phyloP scores from a whole-genome alignment of 2,797 vertebrate species.

The Sebastes kiyomatsui region DNA sequence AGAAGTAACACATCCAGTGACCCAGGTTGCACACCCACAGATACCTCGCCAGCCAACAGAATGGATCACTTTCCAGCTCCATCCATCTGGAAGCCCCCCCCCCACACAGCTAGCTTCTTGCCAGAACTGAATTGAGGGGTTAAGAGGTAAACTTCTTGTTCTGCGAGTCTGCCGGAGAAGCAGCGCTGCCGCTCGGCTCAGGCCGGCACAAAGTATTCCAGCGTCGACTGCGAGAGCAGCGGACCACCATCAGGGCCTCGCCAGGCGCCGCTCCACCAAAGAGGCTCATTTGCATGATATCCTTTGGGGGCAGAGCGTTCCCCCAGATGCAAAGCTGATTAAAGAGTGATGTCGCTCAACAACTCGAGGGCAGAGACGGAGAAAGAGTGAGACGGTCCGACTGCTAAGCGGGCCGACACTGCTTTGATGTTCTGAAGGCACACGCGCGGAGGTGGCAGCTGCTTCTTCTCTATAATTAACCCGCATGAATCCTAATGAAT shows the following conservation, averaged over 20 bases:
- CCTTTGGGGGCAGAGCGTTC: conserved; percentile 49
- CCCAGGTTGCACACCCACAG: conserved; percentile 10
- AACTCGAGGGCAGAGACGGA: conserved; percentile 55
- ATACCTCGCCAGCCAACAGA: conserved; percentile 15
- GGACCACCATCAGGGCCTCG: conserved; percentile 34
- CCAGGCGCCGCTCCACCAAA: conserved; percentile 6
- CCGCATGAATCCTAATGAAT: conserved; percentile 53
- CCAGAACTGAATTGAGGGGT: conserved; percentile 13
- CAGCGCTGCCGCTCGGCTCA: not conserved
- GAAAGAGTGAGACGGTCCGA: conserved; percentile 45
- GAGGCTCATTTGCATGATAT: conserved; percentile 68
- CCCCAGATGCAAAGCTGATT: conserved; percentile 71
- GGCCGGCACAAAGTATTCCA: not conserved
- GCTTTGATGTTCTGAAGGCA: conserved; percentile 68
- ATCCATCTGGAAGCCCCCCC: conserved; percentile 30
- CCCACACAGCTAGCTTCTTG: conserved; percentile 5
- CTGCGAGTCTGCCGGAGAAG: conserved; percentile 6
- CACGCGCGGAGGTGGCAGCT: conserved; percentile 19
- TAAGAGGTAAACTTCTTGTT: conserved; percentile 22
- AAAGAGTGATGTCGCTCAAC: conserved; percentile 64
- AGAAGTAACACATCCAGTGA: conserved; percentile 1
- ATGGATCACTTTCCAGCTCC: conserved; percentile 17
- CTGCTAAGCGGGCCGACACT: conserved; percentile 40
- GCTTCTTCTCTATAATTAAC: conserved; percentile 65
- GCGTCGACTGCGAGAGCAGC: not conserved